Percentiles rank a stretch among this genome's conserved stretches.
Evolutionary conservation across 2,888 invertebrate species (phyloP).

Genomic region (Harpalus rubripes): DNA sequence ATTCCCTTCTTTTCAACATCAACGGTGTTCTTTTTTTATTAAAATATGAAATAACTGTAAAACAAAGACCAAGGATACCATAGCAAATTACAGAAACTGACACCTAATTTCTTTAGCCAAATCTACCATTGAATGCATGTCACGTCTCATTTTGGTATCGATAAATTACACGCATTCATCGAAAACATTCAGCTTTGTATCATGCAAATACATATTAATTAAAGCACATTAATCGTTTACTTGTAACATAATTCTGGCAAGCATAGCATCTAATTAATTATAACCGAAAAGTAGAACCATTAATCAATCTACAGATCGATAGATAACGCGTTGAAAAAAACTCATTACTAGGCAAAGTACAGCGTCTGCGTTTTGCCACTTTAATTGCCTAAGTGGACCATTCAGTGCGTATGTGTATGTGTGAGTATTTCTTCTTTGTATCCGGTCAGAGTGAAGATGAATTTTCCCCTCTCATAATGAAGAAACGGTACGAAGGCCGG

Average conservation of each 20-base stretch:
- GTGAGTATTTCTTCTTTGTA: conserved; percentile 27
- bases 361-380: conserved; percentile 44
- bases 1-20: too few species aligned
- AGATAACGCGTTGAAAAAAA: conserved; percentile 49
- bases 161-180: conserved; percentile 52
- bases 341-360: conserved; percentile 57
- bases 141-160: conserved; percentile 20
- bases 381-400: conserved; percentile 60
- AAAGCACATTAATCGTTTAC: conserved; percentile 60
- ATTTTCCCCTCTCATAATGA: background rate
- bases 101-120: background rate
- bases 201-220: conserved; percentile 63
- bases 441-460: conserved; percentile 36
- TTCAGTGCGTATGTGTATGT: conserved; percentile 12
- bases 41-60: too few species aligned
- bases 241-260: conserved; percentile 61
- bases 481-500: conserved; percentile 44
- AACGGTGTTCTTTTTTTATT: too few species aligned
- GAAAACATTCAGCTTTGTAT: conserved; percentile 22
- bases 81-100: conserved; percentile 22
- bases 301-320: conserved; percentile 56
- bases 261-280: conserved; percentile 64
- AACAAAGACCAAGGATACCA: background rate
- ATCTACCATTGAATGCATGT: background rate
- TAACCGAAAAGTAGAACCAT: conserved; percentile 32